Base-by-base conservation (phyloP, 2,888 invertebrate genomes). In the Ferdinandea cuprea region DNA sequence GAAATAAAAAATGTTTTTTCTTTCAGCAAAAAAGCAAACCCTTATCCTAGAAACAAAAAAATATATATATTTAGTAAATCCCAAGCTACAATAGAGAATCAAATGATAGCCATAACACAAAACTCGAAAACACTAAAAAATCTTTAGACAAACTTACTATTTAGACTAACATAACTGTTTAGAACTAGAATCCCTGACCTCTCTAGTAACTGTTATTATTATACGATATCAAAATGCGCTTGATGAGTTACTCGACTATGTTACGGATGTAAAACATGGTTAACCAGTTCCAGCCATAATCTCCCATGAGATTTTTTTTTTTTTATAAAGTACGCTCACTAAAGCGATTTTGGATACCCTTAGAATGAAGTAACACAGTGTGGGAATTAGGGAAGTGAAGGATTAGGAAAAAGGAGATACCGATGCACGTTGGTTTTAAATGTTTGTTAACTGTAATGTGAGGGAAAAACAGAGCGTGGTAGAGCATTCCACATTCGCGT, bases 51-150 rank as follows among this genome's bases (percentile, higher is more conserved):
- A 59, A 56, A 56, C 56, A 8, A 56, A 35, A 13, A 37, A 35
- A n/a, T n/a, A 35, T 35, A 56, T 19, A 35, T 56, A 17, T 42
- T 59, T 19, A 59, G 42, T 15, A 59, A 59, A 28, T 59, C 59
- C 4, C 42, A n/a, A n/a, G n/a, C n/a, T n/a, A n/a, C n/a, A n/a
- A n/a, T n/a, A n/a, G n/a, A n/a, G n/a, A n/a, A n/a, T 25, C 59
- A 59, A 44, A 5, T 59, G 30, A 9, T 28, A 59, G 59, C 42
- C 2, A 59, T 59, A 59, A 28, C 28, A 35, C 30, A 9, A 44
- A 59, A 52, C 15, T 54, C 5, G 54, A 54, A 6, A 30, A 35
- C 35, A 32, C 17, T 6, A 54, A 32, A 35, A 15, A 13, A 13
- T n/a, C 15, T 5, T 17, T 17, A 17, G 17, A 48, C 19, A 48